phyloP scores from a whole-genome alignment of 2,113 vertebrate genomes.

The Oryzias melastigma region DNA sequence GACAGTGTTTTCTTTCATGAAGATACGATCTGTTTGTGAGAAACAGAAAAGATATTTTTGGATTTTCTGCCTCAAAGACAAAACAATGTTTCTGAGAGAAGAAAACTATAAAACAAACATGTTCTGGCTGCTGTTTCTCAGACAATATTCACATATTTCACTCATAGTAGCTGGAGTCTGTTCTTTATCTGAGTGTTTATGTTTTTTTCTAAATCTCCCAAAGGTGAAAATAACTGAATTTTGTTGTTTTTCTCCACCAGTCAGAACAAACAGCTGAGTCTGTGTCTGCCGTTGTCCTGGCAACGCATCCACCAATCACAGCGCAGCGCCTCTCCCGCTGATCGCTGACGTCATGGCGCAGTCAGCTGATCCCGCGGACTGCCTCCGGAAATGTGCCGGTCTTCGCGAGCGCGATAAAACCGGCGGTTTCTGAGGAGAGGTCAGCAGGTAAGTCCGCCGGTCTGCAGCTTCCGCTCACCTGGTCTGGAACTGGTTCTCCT shows the following conservation, averaged over 20 bases:
- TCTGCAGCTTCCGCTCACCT: fast-evolving
- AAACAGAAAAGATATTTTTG: too few relatives aligned
- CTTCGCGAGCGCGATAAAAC: neutral
- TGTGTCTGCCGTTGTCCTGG: neutral
- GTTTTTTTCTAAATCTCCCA: too few relatives aligned
- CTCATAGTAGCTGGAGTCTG: too few relatives aligned
- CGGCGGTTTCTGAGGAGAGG: neutral
- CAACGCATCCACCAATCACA: slow-evolving; percentile 8
- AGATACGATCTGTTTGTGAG: too few relatives aligned
- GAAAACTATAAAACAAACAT: too few relatives aligned
- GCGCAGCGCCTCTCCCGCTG: neutral
- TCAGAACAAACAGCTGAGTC: neutral
- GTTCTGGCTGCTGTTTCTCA: too few relatives aligned
- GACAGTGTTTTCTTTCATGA: too few relatives aligned
- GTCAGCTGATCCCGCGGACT: slow-evolving; percentile 31
- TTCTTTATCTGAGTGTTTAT: too few relatives aligned
- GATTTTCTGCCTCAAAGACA: too few relatives aligned
- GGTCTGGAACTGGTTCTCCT: fast-evolving
- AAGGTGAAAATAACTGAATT: too few relatives aligned
- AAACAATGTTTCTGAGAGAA: too few relatives aligned
- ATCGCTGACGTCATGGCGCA: slow-evolving; percentile 5
- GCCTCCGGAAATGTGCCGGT: neutral
- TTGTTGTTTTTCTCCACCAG: neutral
- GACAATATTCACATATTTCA: too few relatives aligned
- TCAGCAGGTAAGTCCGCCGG: neutral